Conservation (phyloP, 2,888 invertebrate species). For the Papilio elwesi region DNA sequence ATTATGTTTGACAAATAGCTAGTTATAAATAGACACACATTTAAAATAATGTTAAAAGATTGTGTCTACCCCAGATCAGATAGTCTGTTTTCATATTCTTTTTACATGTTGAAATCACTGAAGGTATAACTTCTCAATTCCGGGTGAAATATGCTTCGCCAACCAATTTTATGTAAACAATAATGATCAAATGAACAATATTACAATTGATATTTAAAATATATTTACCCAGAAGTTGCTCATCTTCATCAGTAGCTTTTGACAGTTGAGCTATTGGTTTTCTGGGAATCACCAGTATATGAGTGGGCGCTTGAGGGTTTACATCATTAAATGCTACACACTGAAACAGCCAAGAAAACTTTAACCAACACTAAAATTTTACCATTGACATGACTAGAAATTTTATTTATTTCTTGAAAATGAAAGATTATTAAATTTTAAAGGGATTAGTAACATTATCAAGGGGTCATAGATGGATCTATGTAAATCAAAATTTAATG, state of each 20-base stretch:
- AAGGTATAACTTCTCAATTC: neutral
- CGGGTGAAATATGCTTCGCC: neutral
- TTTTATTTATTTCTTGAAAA: too few species aligned
- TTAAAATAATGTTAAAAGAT: too few species aligned
- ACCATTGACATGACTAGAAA: too few species aligned
- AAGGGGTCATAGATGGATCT: too few species aligned
- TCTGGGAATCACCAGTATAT: slow-evolving; percentile 97
- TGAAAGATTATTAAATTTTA: too few species aligned
- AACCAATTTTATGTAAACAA: neutral
- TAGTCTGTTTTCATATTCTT: neutral
- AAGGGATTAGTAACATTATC: too few species aligned
- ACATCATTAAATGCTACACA: slow-evolving; percentile 98
- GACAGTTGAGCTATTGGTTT: slow-evolving; percentile 94
- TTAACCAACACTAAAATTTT: too few species aligned
- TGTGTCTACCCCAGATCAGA: too few species aligned
- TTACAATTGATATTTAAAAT: neutral
- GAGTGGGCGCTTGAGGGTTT: slow-evolving; percentile 95
- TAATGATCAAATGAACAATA: neutral
- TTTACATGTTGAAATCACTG: neutral
- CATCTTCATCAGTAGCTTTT: slow-evolving; percentile 89
- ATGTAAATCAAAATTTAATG: too few species aligned
- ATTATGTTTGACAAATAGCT: too few species aligned
- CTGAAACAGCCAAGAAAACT: slow-evolving; percentile 73
- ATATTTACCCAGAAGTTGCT: slow-evolving; percentile 83
- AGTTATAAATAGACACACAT: too few species aligned